Base-by-base conservation (phyloP, 2,888 invertebrate genomes). In the Nephrocerus scutellatus region DNA sequence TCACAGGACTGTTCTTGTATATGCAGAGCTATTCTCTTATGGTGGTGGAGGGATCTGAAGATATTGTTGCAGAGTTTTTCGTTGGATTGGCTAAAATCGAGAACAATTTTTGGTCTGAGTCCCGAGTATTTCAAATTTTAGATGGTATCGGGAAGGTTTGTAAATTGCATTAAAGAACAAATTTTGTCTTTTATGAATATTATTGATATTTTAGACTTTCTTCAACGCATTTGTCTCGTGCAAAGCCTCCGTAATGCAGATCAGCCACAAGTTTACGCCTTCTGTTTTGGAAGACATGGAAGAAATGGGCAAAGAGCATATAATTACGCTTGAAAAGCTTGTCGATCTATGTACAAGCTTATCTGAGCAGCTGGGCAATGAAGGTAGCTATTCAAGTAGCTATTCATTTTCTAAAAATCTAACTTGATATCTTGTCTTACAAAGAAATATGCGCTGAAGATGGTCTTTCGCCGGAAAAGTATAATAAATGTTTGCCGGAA, bases 211-310 rank as follows among this genome's bases (percentile, higher is more conserved):
- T 2, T n/a, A 59, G 49, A 25, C 52, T 3, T 57, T 54, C 26
- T 62, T 62, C 21, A 51, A 54, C 10, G 34, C 45, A 0, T 36
- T 62, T 13, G 20, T 52, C 1, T 50, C 42, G 3, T 49, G 54
- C 3, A 53, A 54, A 14, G 52, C 58, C 9, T 40, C 52, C 0
- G 52, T 54, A 2, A 53, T 52, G 7, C 55, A 47, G 26, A 47
- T 58, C 1, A 62, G 62, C 39, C 62, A 62, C 13, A 59, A 58
- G 37, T 62, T 60, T 40, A 55, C 62, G 2, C 42, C 60, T 0
- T 52, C 59, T 2, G 60, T 60, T n/a, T 43, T 54, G n/a, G 49
- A 48, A 4, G 63, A 62, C 18, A 47, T 48, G 39, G 52, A 52
- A 5, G 38, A 57, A 10, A 62, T 62, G 62, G 51, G 51, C 4